Evolutionary conservation across 1,140 invertebrate species (phyloP).

Genomic region (Uloborus diversus): DNA sequence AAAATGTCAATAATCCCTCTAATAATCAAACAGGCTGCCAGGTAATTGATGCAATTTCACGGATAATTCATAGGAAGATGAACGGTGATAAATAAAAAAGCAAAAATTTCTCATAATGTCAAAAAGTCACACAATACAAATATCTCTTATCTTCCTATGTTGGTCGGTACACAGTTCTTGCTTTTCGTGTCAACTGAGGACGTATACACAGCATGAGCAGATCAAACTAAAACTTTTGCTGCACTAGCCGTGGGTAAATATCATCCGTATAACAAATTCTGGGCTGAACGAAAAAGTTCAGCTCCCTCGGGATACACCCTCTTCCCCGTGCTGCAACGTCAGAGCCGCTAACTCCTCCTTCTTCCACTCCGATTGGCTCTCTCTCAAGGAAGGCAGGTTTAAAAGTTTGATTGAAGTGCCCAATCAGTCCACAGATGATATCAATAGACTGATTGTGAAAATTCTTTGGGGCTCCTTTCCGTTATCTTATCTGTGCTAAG

Average conservation of each 20-base stretch:
- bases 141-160: conserved; percentile 40
- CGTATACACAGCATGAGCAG: conserved; percentile 10
- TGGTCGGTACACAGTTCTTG: conserved; percentile 37
- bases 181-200: conserved; percentile 38
- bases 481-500: too few relatives aligned
- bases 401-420: too few relatives aligned
- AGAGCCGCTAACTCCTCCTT: neutral
- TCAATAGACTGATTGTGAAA: too few relatives aligned
- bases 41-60: too few relatives aligned
- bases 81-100: too few relatives aligned
- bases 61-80: too few relatives aligned
- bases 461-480: too few relatives aligned
- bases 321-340: neutral
- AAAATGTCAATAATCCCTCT: too few relatives aligned
- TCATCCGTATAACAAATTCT: neutral
- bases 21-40: too few relatives aligned
- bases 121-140: conserved; percentile 50
- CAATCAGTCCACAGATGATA: too few relatives aligned
- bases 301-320: conserved; percentile 3
- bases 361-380: too few relatives aligned
- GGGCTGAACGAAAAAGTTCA: neutral
- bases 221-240: conserved; percentile 35
- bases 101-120: conserved; percentile 14
- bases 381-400: too few relatives aligned
- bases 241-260: conserved; percentile 15